phyloP scores from a whole-genome alignment of 2,797 vertebrate genomes.

The Varecia variegata region DNA sequence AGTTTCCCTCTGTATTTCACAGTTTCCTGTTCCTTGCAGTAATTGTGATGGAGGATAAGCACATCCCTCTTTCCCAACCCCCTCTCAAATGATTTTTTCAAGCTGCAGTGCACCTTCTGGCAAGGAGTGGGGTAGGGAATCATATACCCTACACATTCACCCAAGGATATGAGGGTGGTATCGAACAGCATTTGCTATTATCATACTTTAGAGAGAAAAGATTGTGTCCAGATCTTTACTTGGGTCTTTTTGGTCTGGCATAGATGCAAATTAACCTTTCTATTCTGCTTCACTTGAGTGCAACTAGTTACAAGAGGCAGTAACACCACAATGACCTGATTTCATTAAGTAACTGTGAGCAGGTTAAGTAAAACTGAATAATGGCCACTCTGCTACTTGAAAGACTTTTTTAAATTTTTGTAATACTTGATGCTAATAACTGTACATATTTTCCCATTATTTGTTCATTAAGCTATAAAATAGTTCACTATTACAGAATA shows the following conservation, averaged over 20 bases:
- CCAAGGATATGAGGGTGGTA: background rate
- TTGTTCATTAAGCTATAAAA: constrained; percentile 1
- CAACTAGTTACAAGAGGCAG: constrained; percentile 30
- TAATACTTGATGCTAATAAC: background rate
- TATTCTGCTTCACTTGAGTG: constrained; percentile 26
- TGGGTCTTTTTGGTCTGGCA: background rate
- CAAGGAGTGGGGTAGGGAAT: background rate
- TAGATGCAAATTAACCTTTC: constrained; percentile 24
- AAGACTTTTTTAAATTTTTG: background rate
- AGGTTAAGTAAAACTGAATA: constrained; percentile 57
- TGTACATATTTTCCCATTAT: background rate
- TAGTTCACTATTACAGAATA: background rate
- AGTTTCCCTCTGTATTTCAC: constrained; percentile 17
- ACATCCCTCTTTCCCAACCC: background rate
- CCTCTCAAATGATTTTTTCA: background rate
- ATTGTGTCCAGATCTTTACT: background rate
- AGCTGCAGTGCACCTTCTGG: background rate
- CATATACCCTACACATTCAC: background rate
- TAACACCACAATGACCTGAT: constrained; percentile 47
- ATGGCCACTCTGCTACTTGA: background rate
- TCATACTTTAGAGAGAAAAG: background rate
- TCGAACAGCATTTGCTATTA: background rate
- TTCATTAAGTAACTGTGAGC: constrained; percentile 53
- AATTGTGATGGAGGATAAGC: background rate
- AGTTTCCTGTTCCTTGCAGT: background rate